Conservation (phyloP, 1,140 invertebrate species). For the Cydia splendana region DNA sequence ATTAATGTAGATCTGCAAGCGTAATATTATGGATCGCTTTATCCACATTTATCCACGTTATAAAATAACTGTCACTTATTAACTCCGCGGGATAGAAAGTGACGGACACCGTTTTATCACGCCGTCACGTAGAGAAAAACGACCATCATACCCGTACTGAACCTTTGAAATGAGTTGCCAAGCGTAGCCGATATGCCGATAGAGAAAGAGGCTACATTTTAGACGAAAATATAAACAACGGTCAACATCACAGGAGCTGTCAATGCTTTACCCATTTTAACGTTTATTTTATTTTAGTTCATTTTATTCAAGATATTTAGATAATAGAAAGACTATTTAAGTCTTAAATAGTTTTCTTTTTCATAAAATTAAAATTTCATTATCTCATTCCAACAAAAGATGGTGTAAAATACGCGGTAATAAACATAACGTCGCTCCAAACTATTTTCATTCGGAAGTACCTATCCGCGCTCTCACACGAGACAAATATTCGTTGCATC, state of each 20-base stretch:
- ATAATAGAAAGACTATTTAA: neutral
- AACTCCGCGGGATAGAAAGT: no score
- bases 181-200: no score
- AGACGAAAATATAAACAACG: neutral
- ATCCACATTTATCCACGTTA: no score
- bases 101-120: no score
- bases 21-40: no score
- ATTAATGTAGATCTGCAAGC: no score
- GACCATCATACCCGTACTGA: no score
- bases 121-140: no score
- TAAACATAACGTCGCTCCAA: neutral
- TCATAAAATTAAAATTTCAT: conserved; percentile 28
- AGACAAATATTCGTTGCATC: neutral
- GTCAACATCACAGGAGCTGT: neutral
- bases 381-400: conserved; percentile 23
- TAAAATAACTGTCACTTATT: no score
- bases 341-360: neutral
- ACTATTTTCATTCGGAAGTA: conserved; percentile 13
- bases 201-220: neutral
- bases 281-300: neutral
- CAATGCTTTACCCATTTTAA: neutral
- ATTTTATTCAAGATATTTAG: neutral
- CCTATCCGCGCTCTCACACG: neutral
- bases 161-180: no score
- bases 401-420: conserved; percentile 5